These are phyloP conservation scores for Numenius arquata DNA, from an alignment of 2,113 vertebrate genomes.

Conservation along the genomic window DNA sequence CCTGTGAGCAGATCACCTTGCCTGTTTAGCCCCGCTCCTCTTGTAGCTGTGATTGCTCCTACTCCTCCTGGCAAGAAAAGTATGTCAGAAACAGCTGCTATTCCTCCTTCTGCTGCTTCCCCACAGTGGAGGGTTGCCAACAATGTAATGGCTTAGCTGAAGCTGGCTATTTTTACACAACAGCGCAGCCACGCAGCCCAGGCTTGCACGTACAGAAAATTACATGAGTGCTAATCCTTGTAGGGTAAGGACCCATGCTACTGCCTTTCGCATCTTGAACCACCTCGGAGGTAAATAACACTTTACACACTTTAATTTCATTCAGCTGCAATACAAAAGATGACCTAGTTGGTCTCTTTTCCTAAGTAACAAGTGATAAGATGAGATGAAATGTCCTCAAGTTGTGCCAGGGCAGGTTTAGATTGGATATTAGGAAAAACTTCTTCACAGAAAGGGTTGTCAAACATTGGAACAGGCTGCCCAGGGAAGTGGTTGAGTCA, in stretches of 20 bases:
- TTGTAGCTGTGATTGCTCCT: slow-evolving; percentile 9
- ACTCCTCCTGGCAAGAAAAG: slow-evolving; percentile 33
- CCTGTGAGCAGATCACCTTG: not conserved
- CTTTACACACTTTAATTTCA: not conserved
- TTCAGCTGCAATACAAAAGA: not conserved
- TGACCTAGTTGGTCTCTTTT: not conserved
- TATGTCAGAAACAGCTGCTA: slow-evolving; percentile 37
- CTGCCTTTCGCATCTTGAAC: not conserved
- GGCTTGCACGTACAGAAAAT: not conserved
- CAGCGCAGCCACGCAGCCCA: not conserved
- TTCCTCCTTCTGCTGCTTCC: slow-evolving; percentile 34
- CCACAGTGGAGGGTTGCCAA: slow-evolving; percentile 33
- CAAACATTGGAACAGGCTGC: not conserved
- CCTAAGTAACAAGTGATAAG: not conserved
- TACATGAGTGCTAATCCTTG: not conserved
- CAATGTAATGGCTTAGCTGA: not conserved
- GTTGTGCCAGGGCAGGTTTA: not conserved
- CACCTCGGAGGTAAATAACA: not conserved
- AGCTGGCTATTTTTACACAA: slow-evolving; percentile 33
- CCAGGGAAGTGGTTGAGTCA: not conserved
- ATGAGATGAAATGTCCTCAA: not conserved
- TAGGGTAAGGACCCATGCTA: not conserved
- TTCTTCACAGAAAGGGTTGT: not conserved
- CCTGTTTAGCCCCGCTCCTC: not conserved
- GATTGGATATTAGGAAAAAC: not conserved